phyloP scores from a whole-genome alignment of 2,888 invertebrate genomes.

The Drosophila monieri region DNA sequence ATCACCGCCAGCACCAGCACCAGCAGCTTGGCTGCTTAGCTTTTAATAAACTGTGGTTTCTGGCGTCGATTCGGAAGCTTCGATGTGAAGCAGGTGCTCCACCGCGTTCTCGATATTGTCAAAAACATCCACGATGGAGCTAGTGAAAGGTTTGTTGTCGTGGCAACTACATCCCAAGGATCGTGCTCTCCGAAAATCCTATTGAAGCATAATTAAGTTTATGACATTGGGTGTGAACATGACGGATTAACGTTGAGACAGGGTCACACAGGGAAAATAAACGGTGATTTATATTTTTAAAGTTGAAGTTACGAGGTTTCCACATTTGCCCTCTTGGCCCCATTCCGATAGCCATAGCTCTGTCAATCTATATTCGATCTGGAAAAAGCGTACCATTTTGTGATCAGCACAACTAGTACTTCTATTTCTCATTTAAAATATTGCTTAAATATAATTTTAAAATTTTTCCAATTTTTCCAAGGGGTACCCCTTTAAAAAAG shows the following conservation, averaged over 20 bases:
- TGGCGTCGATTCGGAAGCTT: constrained; percentile 18
- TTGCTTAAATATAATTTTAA: no score
- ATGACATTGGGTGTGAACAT: constrained; percentile 52
- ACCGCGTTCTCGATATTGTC: constrained; percentile 57
- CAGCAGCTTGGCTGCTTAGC: constrained; percentile 63
- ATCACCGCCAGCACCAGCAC: constrained; percentile 48
- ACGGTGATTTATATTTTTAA: neutral
- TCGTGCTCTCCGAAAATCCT: constrained; percentile 44
- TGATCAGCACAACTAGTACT: no score
- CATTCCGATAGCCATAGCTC: no score
- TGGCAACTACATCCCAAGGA: constrained; percentile 41
- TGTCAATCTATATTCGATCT: no score
- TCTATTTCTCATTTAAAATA: no score
- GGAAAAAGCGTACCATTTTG: no score
- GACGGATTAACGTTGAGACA: constrained; percentile 4
- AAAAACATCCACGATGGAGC: constrained; percentile 45
- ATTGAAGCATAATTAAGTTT: constrained; percentile 67
- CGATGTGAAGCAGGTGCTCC: constrained; percentile 18
- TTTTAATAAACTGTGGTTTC: constrained; percentile 68
- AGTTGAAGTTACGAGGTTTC: neutral
- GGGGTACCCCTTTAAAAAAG: no score
- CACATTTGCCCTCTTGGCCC: no score
- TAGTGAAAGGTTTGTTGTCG: constrained; percentile 35
- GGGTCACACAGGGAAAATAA: neutral
- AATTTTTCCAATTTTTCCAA: no score